These are phyloP conservation scores for Synergus itoensis DNA, from an alignment of 2,888 invertebrate genomes.

Conservation along the genomic window DNA sequence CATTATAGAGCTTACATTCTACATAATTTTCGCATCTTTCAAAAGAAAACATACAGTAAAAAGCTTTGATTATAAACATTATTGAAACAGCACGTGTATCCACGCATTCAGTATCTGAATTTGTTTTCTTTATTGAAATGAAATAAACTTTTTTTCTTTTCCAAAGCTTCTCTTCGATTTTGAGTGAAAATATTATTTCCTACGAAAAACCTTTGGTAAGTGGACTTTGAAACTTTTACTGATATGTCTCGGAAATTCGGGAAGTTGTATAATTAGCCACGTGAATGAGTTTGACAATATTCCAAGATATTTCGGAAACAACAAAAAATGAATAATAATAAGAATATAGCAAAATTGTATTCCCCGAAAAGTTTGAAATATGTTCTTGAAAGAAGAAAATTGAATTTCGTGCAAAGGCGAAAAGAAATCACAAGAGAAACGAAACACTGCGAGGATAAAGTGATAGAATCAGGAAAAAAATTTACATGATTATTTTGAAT, in stretches of 20 bases:
- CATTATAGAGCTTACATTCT: slow-evolving; percentile 47
- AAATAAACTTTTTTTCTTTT: slow-evolving; percentile 3
- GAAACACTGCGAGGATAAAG: background rate
- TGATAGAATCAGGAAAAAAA: background rate
- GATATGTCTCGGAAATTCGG: slow-evolving; percentile 65
- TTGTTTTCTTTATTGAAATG: background rate
- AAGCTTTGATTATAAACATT: slow-evolving; percentile 70
- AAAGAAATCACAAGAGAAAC: background rate
- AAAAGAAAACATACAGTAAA: slow-evolving; percentile 56
- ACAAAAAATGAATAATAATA: background rate
- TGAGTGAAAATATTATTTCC: slow-evolving; percentile 46
- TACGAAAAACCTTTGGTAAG: slow-evolving; percentile 43
- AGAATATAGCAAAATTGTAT: no score
- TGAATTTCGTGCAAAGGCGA: background rate
- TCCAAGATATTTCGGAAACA: background rate
- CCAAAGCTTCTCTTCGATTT: background rate
- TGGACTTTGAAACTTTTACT: slow-evolving; percentile 49
- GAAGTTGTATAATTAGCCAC: slow-evolving; percentile 53
- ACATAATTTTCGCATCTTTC: slow-evolving; percentile 45
- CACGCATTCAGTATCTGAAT: slow-evolving; percentile 32
- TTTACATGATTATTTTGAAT: slow-evolving; percentile 2
- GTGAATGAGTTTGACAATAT: background rate
- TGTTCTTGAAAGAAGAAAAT: background rate
- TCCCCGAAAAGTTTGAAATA: background rate
- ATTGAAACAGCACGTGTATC: slow-evolving; percentile 58